Percentiles rank a stretch among this genome's conserved stretches.
These are phyloP conservation scores for Branchinecta lynchi DNA, from an alignment of 1,140 invertebrate genomes.

Conservation along the genomic window DNA sequence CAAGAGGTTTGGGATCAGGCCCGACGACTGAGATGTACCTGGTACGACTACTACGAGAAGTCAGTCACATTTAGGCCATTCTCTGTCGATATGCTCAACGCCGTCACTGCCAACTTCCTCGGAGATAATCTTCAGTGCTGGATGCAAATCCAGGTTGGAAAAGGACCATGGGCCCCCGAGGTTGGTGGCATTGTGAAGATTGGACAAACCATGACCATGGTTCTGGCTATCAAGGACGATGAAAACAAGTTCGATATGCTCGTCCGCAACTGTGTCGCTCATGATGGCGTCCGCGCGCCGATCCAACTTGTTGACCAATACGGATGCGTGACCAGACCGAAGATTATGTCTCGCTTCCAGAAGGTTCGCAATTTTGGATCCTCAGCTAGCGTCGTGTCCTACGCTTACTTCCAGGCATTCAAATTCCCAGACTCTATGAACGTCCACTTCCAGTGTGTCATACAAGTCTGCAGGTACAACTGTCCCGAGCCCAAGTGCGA, in stretches of 20 bases:
- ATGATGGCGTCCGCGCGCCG: constrained; percentile 77
- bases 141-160: constrained; percentile 91
- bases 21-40: constrained; percentile 71
- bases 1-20: constrained; percentile 70
- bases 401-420: constrained; percentile 90
- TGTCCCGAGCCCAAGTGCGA: constrained; percentile 80
- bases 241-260: constrained; percentile 92
- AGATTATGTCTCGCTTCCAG: constrained; percentile 83
- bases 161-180: constrained; percentile 85
- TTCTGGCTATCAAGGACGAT: constrained; percentile 82
- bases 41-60: constrained; percentile 91
- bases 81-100: constrained; percentile 84
- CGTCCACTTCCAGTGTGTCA: constrained; percentile 90
- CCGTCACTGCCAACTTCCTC: constrained; percentile 81
- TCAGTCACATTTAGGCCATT: constrained; percentile 82
- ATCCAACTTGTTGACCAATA: constrained; percentile 83
- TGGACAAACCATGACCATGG: constrained; percentile 91
- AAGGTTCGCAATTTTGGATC: constrained; percentile 92
- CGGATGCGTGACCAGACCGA: constrained; percentile 76
- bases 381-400: constrained; percentile 79
- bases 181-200: constrained; percentile 89
- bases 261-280: constrained; percentile 80
- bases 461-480: constrained; percentile 82
- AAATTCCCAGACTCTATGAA: constrained; percentile 96
- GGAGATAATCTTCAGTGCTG: constrained; percentile 88